phyloP scores from a whole-genome alignment of 2,113 vertebrate species.

The Otolemur garnettii region DNA sequence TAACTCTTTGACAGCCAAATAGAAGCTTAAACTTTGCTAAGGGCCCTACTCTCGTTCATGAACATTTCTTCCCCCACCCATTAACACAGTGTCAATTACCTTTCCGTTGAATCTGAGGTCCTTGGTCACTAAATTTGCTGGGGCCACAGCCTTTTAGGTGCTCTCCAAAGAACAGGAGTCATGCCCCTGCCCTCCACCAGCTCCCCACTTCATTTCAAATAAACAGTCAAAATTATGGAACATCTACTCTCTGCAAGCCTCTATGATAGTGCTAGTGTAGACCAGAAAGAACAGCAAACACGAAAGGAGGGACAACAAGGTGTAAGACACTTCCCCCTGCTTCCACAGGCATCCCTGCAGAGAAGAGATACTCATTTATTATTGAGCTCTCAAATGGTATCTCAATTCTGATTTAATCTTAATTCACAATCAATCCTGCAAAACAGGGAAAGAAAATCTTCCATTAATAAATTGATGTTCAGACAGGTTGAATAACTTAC shows the following conservation, averaged over 20 bases:
- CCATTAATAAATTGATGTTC: not conserved
- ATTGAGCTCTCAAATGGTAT: not conserved
- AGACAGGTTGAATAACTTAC: not conserved
- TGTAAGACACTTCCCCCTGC: not conserved
- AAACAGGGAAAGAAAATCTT: not conserved
- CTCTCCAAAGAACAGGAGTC: not conserved
- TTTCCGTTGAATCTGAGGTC: not conserved
- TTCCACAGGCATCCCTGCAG: not conserved
- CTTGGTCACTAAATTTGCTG: not conserved
- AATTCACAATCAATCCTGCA: not conserved
- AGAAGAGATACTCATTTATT: not conserved
- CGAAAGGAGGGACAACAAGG: not conserved
- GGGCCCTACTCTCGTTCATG: not conserved
- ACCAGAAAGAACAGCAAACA: conserved; percentile 5
- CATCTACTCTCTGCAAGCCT: not conserved
- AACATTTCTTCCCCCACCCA: not conserved
- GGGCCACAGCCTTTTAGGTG: not conserved
- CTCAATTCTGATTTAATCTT: not conserved
- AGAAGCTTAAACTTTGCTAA: conserved; percentile 23
- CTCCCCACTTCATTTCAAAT: not conserved
- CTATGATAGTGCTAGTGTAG: not conserved
- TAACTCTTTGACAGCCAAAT: conserved; percentile 54
- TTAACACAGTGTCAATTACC: not conserved
- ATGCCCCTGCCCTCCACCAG: not conserved
- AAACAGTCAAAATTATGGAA: not conserved